Conservation (phyloP, 2,888 invertebrate species). For the Trissolcus brochymenae region DNA sequence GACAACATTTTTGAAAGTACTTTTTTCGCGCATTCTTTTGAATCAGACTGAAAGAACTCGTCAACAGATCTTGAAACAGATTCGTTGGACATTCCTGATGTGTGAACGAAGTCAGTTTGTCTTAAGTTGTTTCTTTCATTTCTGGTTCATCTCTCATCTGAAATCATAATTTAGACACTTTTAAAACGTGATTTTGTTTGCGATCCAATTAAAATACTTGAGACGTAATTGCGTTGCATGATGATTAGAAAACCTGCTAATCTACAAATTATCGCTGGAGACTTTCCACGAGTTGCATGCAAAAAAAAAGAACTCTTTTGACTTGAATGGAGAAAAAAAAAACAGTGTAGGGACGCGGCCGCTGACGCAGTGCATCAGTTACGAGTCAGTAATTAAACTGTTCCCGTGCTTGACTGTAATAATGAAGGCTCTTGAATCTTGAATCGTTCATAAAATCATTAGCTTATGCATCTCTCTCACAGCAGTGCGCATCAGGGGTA, state of each 20-base stretch:
- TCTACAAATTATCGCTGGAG: slow-evolving; percentile 7
- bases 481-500: slow-evolving; percentile 17
- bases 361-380: slow-evolving; percentile 17
- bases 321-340: slow-evolving; percentile 35
- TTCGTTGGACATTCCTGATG: no score
- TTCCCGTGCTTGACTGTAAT: slow-evolving; percentile 54
- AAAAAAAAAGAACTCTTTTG: slow-evolving; percentile 12
- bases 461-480: slow-evolving; percentile 22
- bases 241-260: slow-evolving; percentile 19
- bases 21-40: background rate
- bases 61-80: background rate
- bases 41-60: background rate
- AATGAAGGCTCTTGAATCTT: slow-evolving; percentile 44
- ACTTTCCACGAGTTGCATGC: slow-evolving; percentile 8
- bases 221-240: slow-evolving; percentile 6
- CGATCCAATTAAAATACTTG: background rate
- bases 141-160: no score
- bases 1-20: background rate
- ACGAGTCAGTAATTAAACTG: slow-evolving; percentile 50
- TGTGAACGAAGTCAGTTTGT: background rate
- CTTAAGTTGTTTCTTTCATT: no score
- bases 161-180: no score
- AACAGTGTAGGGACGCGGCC: slow-evolving; percentile 21
- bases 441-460: slow-evolving; percentile 45
- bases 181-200: no score